Conservation (phyloP, 2,888 invertebrate genomes). For the Coelinius sp. region DNA sequence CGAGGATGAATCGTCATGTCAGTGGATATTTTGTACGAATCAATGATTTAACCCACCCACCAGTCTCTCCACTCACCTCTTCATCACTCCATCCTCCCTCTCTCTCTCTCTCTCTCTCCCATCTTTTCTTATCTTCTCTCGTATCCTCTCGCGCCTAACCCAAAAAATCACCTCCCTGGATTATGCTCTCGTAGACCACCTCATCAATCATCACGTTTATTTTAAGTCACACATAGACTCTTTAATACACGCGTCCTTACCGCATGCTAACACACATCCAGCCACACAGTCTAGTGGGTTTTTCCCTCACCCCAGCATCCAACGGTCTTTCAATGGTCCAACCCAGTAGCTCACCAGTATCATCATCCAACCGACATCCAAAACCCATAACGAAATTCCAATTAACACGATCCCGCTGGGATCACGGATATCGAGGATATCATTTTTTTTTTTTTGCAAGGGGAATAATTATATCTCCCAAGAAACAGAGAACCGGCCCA, state of each 20-base stretch:
- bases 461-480: not conserved
- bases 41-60: constrained; percentile 23
- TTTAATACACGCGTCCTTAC: constrained; percentile 65
- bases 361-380: not conserved
- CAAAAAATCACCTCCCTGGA: not conserved
- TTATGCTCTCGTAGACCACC: constrained; percentile 29
- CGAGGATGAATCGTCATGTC: constrained; percentile 19
- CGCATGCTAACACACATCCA: constrained; percentile 42
- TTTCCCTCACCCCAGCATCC: constrained; percentile 10
- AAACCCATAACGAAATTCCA: constrained; percentile 10
- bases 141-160: not conserved
- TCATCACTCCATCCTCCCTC: not conserved
- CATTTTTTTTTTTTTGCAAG: not conserved
- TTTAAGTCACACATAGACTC: constrained; percentile 58
- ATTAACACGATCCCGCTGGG: constrained; percentile 16
- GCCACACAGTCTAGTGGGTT: constrained; percentile 18
- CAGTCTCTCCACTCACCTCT: not conserved
- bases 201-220: constrained; percentile 56
- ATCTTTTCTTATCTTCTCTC: too few species aligned
- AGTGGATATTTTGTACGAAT: constrained; percentile 15
- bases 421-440: not conserved
- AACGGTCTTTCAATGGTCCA: not conserved
- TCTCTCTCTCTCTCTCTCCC: too few species aligned
- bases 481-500: constrained; percentile 42
- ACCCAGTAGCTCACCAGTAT: constrained; percentile 27